Conservation (phyloP, 2,797 vertebrate genomes). For the Dallia pectoralis region DNA sequence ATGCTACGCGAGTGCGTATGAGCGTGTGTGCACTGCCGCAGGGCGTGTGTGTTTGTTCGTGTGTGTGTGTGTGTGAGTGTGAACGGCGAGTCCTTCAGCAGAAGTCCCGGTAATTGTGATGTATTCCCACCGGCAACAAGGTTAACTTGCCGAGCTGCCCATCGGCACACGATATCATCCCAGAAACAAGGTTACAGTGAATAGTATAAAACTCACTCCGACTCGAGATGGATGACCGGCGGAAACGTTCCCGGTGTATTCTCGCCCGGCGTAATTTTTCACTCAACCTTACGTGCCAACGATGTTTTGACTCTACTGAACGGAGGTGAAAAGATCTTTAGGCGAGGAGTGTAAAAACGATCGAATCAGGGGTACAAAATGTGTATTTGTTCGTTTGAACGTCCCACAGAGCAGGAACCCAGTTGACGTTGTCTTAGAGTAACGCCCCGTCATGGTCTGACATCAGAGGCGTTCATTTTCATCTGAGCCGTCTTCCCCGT, state of each 20-base stretch:
- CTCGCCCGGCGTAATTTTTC: slow-evolving; percentile 59
- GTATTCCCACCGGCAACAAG: slow-evolving; percentile 42
- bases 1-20: too few species aligned
- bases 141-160: slow-evolving; percentile 56
- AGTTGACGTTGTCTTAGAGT: background rate
- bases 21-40: background rate
- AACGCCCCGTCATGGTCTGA: background rate
- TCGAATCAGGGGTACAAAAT: background rate
- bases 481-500: background rate
- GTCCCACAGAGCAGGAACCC: background rate
- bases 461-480: background rate
- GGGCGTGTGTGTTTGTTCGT: slow-evolving; percentile 14
- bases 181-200: slow-evolving; percentile 46
- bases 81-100: slow-evolving; percentile 14
- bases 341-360: background rate
- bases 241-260: slow-evolving; percentile 58
- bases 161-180: slow-evolving; percentile 38
- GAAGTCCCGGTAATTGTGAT: slow-evolving; percentile 39
- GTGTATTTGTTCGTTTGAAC: background rate
- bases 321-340: background rate
- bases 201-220: slow-evolving; percentile 22
- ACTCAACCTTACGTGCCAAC: slow-evolving; percentile 63
- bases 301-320: slow-evolving; percentile 20
- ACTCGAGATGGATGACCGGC: slow-evolving; percentile 58
- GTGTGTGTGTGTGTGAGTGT: slow-evolving; percentile 22